Conservation (phyloP, 2,888 invertebrate species). For the Graphium colonna region DNA sequence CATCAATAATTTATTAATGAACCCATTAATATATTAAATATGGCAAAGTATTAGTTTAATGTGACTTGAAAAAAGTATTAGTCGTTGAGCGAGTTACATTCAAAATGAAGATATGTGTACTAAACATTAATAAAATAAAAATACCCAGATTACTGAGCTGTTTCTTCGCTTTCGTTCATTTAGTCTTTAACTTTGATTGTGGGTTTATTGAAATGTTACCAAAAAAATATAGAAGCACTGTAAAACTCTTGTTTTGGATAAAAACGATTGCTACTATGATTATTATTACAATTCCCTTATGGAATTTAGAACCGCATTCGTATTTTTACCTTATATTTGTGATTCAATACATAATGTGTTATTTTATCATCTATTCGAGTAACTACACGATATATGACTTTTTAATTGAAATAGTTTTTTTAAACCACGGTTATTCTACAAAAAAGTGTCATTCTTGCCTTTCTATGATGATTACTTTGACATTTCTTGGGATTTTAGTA, state of each 20-base stretch:
- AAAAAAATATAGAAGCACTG: neutral
- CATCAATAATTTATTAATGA: no score
- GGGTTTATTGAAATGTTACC: constrained; percentile 11
- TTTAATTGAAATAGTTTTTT: constrained; percentile 14
- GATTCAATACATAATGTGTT: constrained; percentile 3
- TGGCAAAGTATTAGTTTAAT: no score
- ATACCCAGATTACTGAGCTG: constrained; percentile 8
- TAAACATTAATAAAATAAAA: constrained; percentile 1
- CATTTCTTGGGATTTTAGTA: neutral
- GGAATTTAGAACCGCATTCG: neutral
- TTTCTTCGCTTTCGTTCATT: constrained; percentile 9
- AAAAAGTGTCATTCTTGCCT: neutral
- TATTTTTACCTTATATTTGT: constrained; percentile 3
- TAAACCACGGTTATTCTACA: neutral
- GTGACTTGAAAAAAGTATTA: no score
- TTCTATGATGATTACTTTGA: neutral
- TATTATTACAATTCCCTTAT: constrained; percentile 8
- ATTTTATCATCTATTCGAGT: neutral
- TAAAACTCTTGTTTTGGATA: constrained; percentile 2
- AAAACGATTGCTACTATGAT: neutral
- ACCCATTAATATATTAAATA: no score
- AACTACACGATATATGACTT: constrained; percentile 14
- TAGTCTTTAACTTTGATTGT: constrained; percentile 14
- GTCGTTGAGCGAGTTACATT: no score
- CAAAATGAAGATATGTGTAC: constrained; percentile 8